phyloP scores from a whole-genome alignment of 2,113 vertebrate species.

The Aspidoscelis tigris region DNA sequence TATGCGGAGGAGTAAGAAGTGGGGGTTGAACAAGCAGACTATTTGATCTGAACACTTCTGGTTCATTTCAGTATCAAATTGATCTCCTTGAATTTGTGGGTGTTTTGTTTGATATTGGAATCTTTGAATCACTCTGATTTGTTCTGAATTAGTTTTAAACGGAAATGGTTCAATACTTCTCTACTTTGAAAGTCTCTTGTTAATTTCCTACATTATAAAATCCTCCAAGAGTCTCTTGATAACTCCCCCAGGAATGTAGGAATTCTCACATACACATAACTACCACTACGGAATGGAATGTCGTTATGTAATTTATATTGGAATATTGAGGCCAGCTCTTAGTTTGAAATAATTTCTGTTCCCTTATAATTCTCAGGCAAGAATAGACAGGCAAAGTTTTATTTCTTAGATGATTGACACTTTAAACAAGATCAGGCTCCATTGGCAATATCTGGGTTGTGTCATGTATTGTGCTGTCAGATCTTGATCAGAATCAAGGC shows the following conservation, averaged over 20 bases:
- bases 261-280: background rate
- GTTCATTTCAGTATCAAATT: too few relatives aligned
- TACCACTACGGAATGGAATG: background rate
- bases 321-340: background rate
- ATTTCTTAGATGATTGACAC: too few relatives aligned
- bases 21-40: too few relatives aligned
- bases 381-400: background rate
- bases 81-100: too few relatives aligned
- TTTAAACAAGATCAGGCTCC: background rate
- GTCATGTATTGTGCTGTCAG: background rate
- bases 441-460: background rate
- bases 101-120: too few relatives aligned
- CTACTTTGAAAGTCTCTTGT: background rate
- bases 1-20: too few relatives aligned
- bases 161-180: background rate
- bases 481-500: background rate
- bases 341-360: background rate
- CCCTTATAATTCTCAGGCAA: background rate
- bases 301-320: background rate
- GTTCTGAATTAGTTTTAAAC: background rate
- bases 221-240: slow-evolving; percentile 12
- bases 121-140: background rate
- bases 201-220: slow-evolving; percentile 16
- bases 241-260: background rate
- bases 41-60: too few relatives aligned